phyloP scores from a whole-genome alignment of 2,888 invertebrate species.

The Barypeithes pellucidus region DNA sequence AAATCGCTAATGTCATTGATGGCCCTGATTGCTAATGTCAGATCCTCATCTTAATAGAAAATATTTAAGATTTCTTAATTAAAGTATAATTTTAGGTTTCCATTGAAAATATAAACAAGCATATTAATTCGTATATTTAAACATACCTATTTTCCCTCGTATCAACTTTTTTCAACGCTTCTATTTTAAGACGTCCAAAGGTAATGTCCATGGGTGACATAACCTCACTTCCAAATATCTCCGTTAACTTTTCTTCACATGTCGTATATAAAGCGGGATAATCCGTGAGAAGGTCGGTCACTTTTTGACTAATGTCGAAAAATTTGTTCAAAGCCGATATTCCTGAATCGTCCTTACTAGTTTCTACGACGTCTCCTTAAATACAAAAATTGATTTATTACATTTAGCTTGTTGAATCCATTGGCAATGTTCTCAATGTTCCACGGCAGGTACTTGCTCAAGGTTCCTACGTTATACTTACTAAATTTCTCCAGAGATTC shows the following conservation, averaged over 20 bases:
- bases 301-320: constrained; percentile 52
- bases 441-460: neutral
- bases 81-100: too few relatives aligned
- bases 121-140: too few relatives aligned
- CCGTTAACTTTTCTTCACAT: constrained; percentile 31
- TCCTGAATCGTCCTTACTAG: constrained; percentile 40
- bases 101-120: too few relatives aligned
- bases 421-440: too few relatives aligned
- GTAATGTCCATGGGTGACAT: constrained; percentile 50
- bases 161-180: constrained; percentile 12
- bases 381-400: neutral
- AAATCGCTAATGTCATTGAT: too few relatives aligned
- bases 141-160: constrained; percentile 6
- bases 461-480: constrained; percentile 49
- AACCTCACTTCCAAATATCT: constrained; percentile 43
- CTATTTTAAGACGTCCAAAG: constrained; percentile 45
- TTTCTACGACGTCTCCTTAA: constrained; percentile 22
- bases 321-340: constrained; percentile 47
- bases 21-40: too few relatives aligned
- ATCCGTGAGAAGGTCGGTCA: constrained; percentile 38
- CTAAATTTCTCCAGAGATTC: constrained; percentile 52
- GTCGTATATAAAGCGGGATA: constrained; percentile 43
- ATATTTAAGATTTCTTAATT: too few relatives aligned
- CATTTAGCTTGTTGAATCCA: too few relatives aligned
- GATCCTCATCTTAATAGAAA: too few relatives aligned